These are phyloP conservation scores for Forbesichthys papilliferus DNA, from an alignment of 2,113 vertebrate species.

Conservation along the genomic window DNA sequence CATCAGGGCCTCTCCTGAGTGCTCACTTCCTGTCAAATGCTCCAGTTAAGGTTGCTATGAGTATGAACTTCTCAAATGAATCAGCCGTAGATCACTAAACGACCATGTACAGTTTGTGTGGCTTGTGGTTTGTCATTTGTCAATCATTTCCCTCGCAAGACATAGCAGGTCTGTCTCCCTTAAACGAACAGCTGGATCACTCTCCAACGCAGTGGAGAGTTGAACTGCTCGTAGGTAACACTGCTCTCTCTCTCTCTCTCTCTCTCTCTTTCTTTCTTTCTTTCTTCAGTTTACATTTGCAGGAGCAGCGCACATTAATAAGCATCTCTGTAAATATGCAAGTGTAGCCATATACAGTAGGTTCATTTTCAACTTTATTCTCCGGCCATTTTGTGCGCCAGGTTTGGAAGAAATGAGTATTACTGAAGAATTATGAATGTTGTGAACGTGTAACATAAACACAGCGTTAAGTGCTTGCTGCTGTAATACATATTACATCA, in stretches of 20 bases:
- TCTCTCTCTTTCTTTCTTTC: no score
- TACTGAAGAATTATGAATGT: neutral
- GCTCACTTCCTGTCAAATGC: no score
- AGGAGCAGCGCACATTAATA: no score
- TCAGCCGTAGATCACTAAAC: neutral
- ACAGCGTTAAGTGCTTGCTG: slow-evolving; percentile 18
- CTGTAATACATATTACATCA: slow-evolving; percentile 9
- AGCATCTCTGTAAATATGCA: no score
- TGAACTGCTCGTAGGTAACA: neutral
- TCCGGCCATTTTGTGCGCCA: no score
- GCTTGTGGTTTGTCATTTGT: slow-evolving; percentile 29
- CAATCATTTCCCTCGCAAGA: slow-evolving; percentile 6
- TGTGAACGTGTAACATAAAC: neutral
- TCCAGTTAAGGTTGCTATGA: neutral
- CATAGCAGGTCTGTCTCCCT: slow-evolving; percentile 24
- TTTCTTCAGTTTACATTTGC: no score
- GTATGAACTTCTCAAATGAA: neutral
- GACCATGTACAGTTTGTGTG: neutral
- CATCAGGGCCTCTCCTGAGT: no score
- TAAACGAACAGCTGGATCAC: slow-evolving; percentile 24
- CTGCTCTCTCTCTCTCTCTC: no score
- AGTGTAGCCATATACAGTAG: no score
- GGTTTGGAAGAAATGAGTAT: neutral
- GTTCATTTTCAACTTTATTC: no score
- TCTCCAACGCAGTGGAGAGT: slow-evolving; percentile 14